Evolutionary conservation across 2,888 invertebrate species (phyloP), one percentile per base, ranked within the genome.

Genomic region (Sinhomidia bicolor): DNA sequence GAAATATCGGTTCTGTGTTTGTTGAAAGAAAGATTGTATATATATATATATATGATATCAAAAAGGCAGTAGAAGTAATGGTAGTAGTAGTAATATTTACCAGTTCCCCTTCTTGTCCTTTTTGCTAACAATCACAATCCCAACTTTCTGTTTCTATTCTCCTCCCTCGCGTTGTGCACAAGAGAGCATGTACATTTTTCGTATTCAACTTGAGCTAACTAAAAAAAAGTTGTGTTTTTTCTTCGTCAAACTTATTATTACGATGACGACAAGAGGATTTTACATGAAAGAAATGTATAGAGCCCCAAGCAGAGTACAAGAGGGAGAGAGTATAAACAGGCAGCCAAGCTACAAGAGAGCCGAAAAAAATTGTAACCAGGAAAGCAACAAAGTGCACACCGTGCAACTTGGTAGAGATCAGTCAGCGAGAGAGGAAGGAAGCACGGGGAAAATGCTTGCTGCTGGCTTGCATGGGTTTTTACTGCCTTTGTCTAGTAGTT

Each of bases 321-420:
- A 57, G 57, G 20, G 36, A 36, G 68, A 4, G 17, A 32, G 62
- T 1, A 17, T 29, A 17, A 62, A 29, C 7, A n/a, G 17, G 54
- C 17, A 62, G 60, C 23, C 60, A n/a, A n/a, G n/a, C n/a, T n/a
- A n/a, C n/a, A n/a, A n/a, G n/a, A n/a, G n/a, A 62, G 29, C 60
- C 60, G 60, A 62, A 36, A 68, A 62, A 71, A 44, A 23, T 71
- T 41, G 10, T 23, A 41, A 71, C 71, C 71, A 71, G 71, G 71
- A 71, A 71, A 71, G 71, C 71, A 71, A 71, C 44, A 41, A 71
- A 71, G 71, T 44, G 23, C 71, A 71, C 41, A 44, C 44, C 9
- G 10, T 12, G 12, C 62, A 62, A 29, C 14, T 17, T 12, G 14
- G 26, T 17, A 54, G 3, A 20, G 17, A 17, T n/a, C n/a, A 5